Evolutionary conservation across 2,888 invertebrate genomes (phyloP).

Genomic region (Macaria liturata): DNA sequence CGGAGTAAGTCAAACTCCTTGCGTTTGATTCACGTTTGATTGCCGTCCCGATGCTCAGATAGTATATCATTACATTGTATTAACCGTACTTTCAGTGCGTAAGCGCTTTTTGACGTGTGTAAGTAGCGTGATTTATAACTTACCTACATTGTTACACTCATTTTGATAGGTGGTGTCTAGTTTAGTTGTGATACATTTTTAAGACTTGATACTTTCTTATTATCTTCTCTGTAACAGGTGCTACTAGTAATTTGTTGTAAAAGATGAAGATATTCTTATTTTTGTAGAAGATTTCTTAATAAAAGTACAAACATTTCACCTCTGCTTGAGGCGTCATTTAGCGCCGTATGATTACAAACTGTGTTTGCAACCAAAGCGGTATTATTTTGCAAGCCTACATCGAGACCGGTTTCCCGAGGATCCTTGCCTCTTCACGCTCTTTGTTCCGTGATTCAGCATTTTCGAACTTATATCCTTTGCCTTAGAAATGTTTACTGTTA

Average conservation of each 20-base stretch:
- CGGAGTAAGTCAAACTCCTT: constrained; percentile 55
- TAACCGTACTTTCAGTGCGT: constrained; percentile 63
- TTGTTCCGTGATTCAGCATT: constrained; percentile 36
- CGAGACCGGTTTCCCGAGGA: constrained; percentile 68
- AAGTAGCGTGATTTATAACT: constrained; percentile 67
- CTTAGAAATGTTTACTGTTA: constrained; percentile 8
- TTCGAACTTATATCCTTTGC: constrained; percentile 22
- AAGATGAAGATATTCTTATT: neutral
- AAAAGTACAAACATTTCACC: constrained; percentile 7
- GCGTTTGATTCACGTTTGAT: constrained; percentile 73
- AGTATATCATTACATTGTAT: constrained; percentile 69
- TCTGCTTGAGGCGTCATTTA: constrained; percentile 28
- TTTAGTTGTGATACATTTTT: neutral
- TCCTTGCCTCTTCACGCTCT: constrained; percentile 46
- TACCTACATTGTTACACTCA: neutral
- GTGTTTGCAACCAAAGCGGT: constrained; percentile 42
- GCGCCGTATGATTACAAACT: constrained; percentile 41
- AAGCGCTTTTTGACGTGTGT: constrained; percentile 68
- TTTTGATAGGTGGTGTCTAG: constrained; percentile 1
- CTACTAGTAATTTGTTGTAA: too few relatives aligned
- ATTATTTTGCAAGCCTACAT: constrained; percentile 74
- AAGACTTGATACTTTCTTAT: too few relatives aligned
- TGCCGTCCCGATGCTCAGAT: constrained; percentile 53
- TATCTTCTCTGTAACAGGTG: too few relatives aligned
- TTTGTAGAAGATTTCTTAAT: neutral